Evolutionary conservation across 2,888 invertebrate genomes (phyloP), one percentile per base, ranked within the genome.

Genomic region (Oscheius myriophilus): DNA sequence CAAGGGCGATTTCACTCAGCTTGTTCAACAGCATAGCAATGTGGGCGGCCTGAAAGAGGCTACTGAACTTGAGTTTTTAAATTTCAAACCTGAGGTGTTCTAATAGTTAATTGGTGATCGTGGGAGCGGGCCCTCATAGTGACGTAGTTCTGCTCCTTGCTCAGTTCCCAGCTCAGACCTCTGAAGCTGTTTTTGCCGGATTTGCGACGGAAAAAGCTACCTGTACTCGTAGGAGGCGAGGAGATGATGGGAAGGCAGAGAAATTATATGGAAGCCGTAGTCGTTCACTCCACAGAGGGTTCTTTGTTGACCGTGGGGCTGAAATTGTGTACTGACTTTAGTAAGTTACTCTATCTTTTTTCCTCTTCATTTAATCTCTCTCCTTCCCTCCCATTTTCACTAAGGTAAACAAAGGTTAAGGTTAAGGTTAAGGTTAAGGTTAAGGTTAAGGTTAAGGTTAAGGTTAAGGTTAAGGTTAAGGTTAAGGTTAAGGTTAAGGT

Each of bases 161-260:
- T 23, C 61, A 61, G 46, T 49, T 45, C 18, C 61, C 61, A 61
- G 11, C 49, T 33, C 11, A 61, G 33, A 7, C 61, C 61, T 25
- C 61, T 61, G 25, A 61, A 61, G 9, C 0, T n/a, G 23, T n/a
- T 41, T 57, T 21, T 18, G n/a, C 33, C 4, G 33, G 9, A 6
- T 33, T 33, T 33, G 33, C 9, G 33, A 49, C 12, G 6, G 18
- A 25, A n/a, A n/a, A 18, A n/a, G 23, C 41, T 23, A 65, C 64
- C 18, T 65, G 64, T 53, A 65, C 26, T 65, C 64, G 39, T 65
- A 65, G 25, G 42, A 43, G n/a, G 41, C 64, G 23, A 43, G 64
- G n/a, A 21, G 21, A 11, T 18, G 21, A 53, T 45, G 64, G 14
- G 42, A 53, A 39, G 52, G 33, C 21, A 63, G 39, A 16, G 25